phyloP scores from a whole-genome alignment of 1,140 invertebrate genomes.

The Caenorhabditis inopinata region DNA sequence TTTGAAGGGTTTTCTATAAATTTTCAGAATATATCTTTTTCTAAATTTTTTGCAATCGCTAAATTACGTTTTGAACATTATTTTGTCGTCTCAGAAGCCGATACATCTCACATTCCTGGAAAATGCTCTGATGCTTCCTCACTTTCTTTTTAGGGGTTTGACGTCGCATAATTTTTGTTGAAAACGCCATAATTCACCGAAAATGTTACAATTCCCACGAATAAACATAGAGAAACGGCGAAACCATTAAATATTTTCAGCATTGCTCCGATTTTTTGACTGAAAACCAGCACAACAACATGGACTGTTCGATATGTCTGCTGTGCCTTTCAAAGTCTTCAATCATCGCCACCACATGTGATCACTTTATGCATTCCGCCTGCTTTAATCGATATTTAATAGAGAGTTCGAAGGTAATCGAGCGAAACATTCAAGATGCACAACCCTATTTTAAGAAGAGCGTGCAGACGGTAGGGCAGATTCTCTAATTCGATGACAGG shows the following conservation, averaged over 20 bases:
- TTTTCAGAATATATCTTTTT: too few species aligned
- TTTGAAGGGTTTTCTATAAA: too few species aligned
- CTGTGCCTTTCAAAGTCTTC: not conserved
- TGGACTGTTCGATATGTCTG: slow-evolving; percentile 12
- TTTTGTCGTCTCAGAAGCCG: too few species aligned
- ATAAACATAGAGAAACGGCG: too few species aligned
- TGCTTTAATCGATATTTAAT: not conserved
- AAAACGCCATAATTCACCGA: too few species aligned
- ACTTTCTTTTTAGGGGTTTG: too few species aligned
- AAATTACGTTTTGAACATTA: too few species aligned
- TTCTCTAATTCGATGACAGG: too few species aligned
- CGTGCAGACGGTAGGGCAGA: not conserved
- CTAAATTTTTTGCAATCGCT: too few species aligned
- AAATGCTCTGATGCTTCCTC: too few species aligned
- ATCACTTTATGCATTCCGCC: slow-evolving; percentile 4
- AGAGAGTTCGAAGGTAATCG: not conserved
- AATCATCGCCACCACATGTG: not conserved
- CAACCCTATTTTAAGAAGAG: not conserved
- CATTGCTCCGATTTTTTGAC: slow-evolving; percentile 10
- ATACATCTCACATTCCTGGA: too few species aligned
- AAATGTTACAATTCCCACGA: not conserved
- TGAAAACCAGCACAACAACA: not conserved
- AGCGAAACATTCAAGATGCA: not conserved
- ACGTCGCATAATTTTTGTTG: too few species aligned
- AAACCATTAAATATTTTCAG: not conserved